These are phyloP conservation scores for Karalla daura DNA, from an alignment of 2,797 vertebrate genomes.

Conservation along the genomic window DNA sequence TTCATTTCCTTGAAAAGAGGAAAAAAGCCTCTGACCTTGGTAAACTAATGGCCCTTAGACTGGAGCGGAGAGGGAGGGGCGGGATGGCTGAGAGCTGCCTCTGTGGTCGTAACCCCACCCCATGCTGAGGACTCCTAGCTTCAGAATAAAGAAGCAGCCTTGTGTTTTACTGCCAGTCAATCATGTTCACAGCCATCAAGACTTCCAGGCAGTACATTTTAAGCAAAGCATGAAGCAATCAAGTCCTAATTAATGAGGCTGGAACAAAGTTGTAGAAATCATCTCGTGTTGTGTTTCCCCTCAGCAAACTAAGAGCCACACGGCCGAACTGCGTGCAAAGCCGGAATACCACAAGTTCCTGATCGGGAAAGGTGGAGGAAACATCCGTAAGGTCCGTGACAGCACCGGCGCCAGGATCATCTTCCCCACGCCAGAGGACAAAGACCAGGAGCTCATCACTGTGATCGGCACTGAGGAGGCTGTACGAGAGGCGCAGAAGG, in stretches of 20 bases:
- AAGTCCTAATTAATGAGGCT: background rate
- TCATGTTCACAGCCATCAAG: background rate
- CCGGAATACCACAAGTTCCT: conserved; percentile 99
- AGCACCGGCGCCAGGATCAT: conserved; percentile 96
- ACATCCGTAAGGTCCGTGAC: conserved; percentile 97
- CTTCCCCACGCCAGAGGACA: conserved; percentile 93
- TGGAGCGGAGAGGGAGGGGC: background rate
- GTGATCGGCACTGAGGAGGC: conserved; percentile 97
- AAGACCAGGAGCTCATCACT: conserved; percentile 97
- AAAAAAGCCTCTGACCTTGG: background rate
- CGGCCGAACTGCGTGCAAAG: conserved; percentile 94
- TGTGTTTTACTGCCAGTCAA: background rate
- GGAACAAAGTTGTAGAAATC: background rate
- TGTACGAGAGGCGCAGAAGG: conserved; percentile 93
- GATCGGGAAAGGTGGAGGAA: conserved; percentile 96
- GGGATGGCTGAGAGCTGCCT: conserved; percentile 3
- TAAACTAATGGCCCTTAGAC: conserved; percentile 27
- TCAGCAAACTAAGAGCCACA: conserved; percentile 98
- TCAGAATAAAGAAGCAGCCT: conserved; percentile 2
- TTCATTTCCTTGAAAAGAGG: too few species aligned
- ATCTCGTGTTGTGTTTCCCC: background rate
- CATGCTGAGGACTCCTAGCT: conserved; percentile 4
- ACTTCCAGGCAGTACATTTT: background rate
- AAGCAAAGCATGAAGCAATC: background rate
- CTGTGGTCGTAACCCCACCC: conserved; percentile 1